A percentile compares a stretch with the other conserved stretches of the same genome.
These are phyloP conservation scores for Acanthopleura granulata DNA, from an alignment of 2,888 invertebrate genomes.

Conservation along the genomic window DNA sequence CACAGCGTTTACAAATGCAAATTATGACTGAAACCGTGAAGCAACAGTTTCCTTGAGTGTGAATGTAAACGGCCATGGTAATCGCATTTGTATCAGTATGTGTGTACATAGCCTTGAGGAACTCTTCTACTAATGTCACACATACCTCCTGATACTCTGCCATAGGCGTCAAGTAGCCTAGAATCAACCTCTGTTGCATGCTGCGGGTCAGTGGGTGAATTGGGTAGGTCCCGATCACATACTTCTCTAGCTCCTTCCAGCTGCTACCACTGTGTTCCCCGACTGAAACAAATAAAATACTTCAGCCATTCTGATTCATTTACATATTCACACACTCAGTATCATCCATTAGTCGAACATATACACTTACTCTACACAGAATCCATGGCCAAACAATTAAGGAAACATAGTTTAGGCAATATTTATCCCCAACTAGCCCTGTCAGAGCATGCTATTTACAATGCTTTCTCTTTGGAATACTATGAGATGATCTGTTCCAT, in stretches of 20 bases:
- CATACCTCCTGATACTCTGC: conserved; percentile 95
- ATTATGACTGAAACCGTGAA: no score
- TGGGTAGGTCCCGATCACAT: conserved; percentile 89
- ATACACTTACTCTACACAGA: no score
- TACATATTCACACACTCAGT: not conserved
- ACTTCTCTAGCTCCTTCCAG: conserved; percentile 91
- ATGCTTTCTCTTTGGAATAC: no score
- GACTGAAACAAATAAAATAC: not conserved
- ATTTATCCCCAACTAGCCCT: no score
- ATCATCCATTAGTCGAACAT: no score
- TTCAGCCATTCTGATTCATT: not conserved
- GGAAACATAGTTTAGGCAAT: no score
- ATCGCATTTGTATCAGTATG: not conserved
- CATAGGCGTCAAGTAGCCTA: conserved; percentile 95
- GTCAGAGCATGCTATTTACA: no score
- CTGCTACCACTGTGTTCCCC: conserved; percentile 84
- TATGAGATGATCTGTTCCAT: no score
- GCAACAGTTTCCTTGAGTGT: no score
- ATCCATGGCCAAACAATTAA: no score
- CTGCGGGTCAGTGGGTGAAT: conserved; percentile 90
- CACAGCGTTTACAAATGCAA: no score
- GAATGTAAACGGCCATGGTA: no score
- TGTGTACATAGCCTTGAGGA: not conserved
- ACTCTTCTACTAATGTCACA: not conserved
- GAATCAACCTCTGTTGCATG: conserved; percentile 91